These are phyloP conservation scores for Pecten maximus DNA, from an alignment of 2,888 invertebrate species.

Conservation along the genomic window DNA sequence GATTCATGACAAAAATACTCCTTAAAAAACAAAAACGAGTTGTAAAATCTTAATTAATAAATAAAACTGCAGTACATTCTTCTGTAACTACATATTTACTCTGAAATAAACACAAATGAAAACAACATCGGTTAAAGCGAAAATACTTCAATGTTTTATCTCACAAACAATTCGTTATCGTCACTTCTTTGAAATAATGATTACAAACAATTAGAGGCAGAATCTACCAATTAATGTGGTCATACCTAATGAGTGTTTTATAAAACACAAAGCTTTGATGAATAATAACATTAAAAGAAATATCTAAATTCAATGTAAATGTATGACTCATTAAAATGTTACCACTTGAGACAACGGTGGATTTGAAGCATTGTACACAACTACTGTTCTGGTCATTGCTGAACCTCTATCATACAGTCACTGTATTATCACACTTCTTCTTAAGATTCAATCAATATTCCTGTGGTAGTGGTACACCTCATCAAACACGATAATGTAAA, in stretches of 20 bases:
- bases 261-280: background rate
- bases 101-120: background rate
- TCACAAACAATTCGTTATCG: background rate
- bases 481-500: background rate
- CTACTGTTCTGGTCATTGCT: background rate
- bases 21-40: background rate
- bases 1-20: slow-evolving; percentile 14
- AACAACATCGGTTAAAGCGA: background rate
- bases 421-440: background rate
- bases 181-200: background rate
- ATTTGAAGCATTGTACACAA: background rate
- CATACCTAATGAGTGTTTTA: background rate
- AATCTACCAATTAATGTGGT: background rate
- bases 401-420: background rate
- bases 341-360: background rate
- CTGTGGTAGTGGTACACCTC: background rate
- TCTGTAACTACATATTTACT: background rate
- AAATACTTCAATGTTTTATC: background rate
- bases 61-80: background rate
- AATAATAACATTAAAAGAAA: background rate
- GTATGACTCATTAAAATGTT: background rate
- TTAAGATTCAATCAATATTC: background rate
- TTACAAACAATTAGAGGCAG: background rate
- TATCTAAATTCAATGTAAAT: background rate
- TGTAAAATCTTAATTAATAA: background rate